Evolutionary conservation across 2,113 vertebrate genomes (phyloP), one percentile per base, ranked within the genome.

Genomic region (Apteryx owenii): DNA sequence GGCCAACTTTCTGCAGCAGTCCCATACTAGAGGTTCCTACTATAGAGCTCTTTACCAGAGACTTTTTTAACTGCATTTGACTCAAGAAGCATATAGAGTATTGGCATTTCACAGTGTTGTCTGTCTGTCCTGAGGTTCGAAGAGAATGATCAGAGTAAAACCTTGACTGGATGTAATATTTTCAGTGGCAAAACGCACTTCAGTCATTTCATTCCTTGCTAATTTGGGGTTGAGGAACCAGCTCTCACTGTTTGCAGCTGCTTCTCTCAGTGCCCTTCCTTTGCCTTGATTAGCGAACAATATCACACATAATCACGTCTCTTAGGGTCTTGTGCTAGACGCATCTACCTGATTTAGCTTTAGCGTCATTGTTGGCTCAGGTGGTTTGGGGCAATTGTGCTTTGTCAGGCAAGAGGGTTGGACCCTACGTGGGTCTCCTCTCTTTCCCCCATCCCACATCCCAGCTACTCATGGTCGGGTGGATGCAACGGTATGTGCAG

Each of bases 401-500:
- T 88, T 85, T 68, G 60, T 94, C 69, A 85, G 81, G 22, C 38
- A 79, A 62, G 61, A 80, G 38, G 48, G 69, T 22, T 36, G 62
- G 60, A 48, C 18, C 42, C 66, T 4, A 5, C 4, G 25, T 73
- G 69, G 18, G 33, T 64, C 17, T 76, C 4, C 4, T 54, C 31
- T 70, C n/a, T 71, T 61, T 33, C 7, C 38, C 9, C 16, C 16
- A 8, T 68, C 51, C 22, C 38, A 62, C 51, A 53, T 58, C 13
- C 28, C 42, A n/a, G 36, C 61, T 64, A 48, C 46, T 48, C 46
- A 0, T 16, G 29, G 22, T 72, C 29, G 26, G 40, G 26, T 46
- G 73, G 18, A n/a, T 40, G 0, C 54, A 51, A 46, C 9, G 58
- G 31, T 38, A 23, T 20, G 17, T 0, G 0, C 0, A 2, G 12